Conservation (phyloP, 2,888 invertebrate genomes). For the Diarsia rubi region DNA sequence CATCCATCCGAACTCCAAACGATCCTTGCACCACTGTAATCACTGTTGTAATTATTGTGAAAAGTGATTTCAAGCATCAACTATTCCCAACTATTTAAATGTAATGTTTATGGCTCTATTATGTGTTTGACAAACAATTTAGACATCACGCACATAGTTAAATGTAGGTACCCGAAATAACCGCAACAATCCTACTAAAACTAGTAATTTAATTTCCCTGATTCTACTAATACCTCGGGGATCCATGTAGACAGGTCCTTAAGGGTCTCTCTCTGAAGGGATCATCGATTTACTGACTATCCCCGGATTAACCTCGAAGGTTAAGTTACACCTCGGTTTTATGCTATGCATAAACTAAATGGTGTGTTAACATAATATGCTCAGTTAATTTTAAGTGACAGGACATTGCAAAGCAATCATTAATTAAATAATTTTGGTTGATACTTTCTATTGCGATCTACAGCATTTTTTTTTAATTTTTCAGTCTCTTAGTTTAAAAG, state of each 20-base stretch:
- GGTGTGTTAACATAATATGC: neutral
- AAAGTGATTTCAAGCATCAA: neutral
- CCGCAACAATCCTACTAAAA: slow-evolving; percentile 17
- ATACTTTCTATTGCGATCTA: too few species aligned
- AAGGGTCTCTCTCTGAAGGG: slow-evolving; percentile 33
- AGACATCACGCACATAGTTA: neutral
- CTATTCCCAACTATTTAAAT: neutral
- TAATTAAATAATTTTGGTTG: too few species aligned
- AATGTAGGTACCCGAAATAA: slow-evolving; percentile 6
- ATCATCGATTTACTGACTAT: slow-evolving; percentile 37
- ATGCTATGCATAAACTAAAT: neutral
- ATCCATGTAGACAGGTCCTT: slow-evolving; percentile 29
- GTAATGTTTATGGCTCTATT: neutral
- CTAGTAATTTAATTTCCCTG: slow-evolving; percentile 48
- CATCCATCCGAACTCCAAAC: neutral
- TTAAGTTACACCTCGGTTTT: slow-evolving; percentile 21
- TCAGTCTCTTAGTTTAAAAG: too few species aligned
- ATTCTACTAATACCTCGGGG: slow-evolving; percentile 43
- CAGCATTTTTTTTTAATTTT: too few species aligned
- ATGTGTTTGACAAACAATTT: neutral
- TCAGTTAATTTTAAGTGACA: neutral
- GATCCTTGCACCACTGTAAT: neutral
- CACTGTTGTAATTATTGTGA: neutral
- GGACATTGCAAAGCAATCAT: neutral
- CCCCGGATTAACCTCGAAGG: slow-evolving; percentile 1